Conservation (phyloP, 2,113 vertebrate species). For the Vulpes lagopus region DNA sequence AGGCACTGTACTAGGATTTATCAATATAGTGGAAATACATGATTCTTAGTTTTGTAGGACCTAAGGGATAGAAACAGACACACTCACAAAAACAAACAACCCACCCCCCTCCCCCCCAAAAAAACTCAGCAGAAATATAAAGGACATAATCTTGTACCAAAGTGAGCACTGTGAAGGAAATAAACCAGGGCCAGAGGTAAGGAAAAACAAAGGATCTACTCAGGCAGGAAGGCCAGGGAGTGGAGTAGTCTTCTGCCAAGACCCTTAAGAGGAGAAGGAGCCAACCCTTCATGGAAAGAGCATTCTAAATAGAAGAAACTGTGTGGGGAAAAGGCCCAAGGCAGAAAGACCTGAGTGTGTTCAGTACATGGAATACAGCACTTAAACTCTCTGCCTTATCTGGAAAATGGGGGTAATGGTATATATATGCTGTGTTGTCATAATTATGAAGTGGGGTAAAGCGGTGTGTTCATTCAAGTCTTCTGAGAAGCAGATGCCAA, state of each 20-base stretch:
- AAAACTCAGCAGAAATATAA: neutral
- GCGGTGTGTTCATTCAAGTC: neutral
- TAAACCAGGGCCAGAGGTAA: neutral
- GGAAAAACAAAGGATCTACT: neutral
- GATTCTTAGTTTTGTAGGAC: neutral
- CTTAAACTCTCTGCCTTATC: neutral
- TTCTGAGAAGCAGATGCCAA: neutral
- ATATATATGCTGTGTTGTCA: neutral
- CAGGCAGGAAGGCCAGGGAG: neutral
- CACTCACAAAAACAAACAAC: too few species aligned
- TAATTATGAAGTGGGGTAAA: neutral
- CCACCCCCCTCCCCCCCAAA: neutral
- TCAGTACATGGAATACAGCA: neutral
- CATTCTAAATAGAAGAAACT: neutral
- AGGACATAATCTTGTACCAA: neutral
- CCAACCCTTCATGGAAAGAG: neutral
- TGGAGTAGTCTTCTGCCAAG: neutral
- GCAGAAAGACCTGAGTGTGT: neutral
- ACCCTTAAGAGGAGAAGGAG: neutral
- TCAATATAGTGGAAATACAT: neutral
- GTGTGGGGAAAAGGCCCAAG: neutral
- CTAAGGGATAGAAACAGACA: conserved; percentile 1
- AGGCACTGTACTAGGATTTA: neutral
- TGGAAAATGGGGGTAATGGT: neutral
- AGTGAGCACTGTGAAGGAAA: neutral